Evolutionary conservation across 1,140 invertebrate genomes (phyloP), one percentile per base, ranked within the genome.

Genomic region (Leptinotarsa defecta): DNA sequence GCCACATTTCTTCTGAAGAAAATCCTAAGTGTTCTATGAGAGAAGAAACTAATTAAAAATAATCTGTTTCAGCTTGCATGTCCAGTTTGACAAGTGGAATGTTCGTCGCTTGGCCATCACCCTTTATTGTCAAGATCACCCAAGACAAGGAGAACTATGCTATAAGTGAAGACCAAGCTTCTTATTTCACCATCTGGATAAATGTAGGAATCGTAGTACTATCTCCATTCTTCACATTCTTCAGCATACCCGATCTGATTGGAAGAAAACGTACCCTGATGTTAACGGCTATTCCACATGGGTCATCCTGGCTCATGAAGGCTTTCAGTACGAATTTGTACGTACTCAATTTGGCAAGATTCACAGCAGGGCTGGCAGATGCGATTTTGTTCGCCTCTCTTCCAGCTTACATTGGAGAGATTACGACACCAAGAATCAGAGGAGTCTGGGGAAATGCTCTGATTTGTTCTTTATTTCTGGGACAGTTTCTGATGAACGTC

Each of bases 381-480:
- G 78, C 80, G 3, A 73, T 75, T 48, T 64, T 79, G 20, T 84
- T 82, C 61, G 74, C 71, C 8, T 63, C 74, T 4, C 61, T 81
- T 13, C 81, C 81, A 2, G 75, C 74, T 17, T 83, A 83, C 57
- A 71, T 81, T 11, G 79, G 78, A 49, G 82, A 83, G 73, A 79
- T 83, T 3, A 70, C 81, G 4, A 80, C 80, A n/a, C 81, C 81
- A 19, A 78, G 71, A 68, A 75, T 83, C 15, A 74, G 82, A 63
- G 79, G 80, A 13, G 78, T 62, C 19, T 82, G 77, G 76, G 82
- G 81, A 69, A 80, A 89, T 2, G 87, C 20, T 86, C 88, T 78
- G 88, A 85, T 82, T 3, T 75, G 85, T 8, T 86, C 87, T 5
- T 78, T 86, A 5, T 86, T 86, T 70, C 84, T 90, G 43, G 87